Base-by-base conservation (phyloP, 2,797 vertebrate species). In the Xenentodon cancila region DNA sequence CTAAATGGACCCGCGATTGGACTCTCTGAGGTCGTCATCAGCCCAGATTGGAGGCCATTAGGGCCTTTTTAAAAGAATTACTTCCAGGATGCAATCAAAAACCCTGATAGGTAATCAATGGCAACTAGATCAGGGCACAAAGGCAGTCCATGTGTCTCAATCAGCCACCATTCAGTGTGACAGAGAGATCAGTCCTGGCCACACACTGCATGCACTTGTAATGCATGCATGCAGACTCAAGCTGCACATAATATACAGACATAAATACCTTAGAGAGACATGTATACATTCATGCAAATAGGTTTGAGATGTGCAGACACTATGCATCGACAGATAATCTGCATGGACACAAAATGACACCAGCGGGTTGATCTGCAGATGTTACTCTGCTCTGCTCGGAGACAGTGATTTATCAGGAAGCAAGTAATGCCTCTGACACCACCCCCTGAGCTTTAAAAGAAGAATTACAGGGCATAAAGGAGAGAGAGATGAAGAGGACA, bases 41-140 rank as follows among this genome's bases (percentile, higher is more conserved):
- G 86, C 86, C 83, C 82, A 90, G 90, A 90, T 90, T 89, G 84
- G 79, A 88, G 82, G 87, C 91, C 91, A 93, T 92, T 92, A 93
- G 87, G 91, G 91, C 87, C 90, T 91, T 88, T 92, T 93, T 93
- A 92, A 92, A 92, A 91, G 85, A 93, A 92, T 92, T 90, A 91
- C 90, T 91, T 91, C 85, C 92, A 92, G 92, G 89, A 93, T 89
- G 90, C 91, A 91, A 93, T 93, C 92, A 93, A 88, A 92, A 92
- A 92, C 89, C 77, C 83, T 91, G 91, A 93, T 92, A 92, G 92
- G 88, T 93, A 92, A 92, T 93, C 92, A 91, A 93, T 93, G 89
- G 87, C 86, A 93, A 93, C 89, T 80, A 88, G 91, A 93, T 93
- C 92, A 92, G 74, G 69, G 85, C 90, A 89, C 89, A 90, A 89